Conservation (phyloP, 2,888 invertebrate genomes). For the Nomada fucata region DNA sequence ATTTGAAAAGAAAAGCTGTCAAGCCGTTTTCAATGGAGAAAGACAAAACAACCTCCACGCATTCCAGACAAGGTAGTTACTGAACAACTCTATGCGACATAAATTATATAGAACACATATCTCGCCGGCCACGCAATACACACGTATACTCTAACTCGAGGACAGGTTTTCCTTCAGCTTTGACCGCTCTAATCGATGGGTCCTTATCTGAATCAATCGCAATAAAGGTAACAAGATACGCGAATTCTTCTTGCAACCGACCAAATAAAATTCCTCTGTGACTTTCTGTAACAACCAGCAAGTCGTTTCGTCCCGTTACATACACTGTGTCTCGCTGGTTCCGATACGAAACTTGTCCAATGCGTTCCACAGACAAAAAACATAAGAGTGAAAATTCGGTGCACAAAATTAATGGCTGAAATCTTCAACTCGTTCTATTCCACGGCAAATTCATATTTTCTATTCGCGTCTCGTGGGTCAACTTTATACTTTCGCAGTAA, state of each 20-base stretch:
- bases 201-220: slow-evolving; percentile 50
- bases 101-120: slow-evolving; percentile 41
- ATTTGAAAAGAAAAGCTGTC: neutral
- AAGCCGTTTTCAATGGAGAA: slow-evolving; percentile 10
- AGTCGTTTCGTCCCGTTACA: neutral
- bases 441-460: too few relatives aligned
- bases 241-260: neutral
- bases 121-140: slow-evolving; percentile 16
- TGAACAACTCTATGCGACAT: slow-evolving; percentile 43
- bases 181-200: slow-evolving; percentile 49
- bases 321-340: too few relatives aligned
- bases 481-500: too few relatives aligned
- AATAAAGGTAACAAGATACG: slow-evolving; percentile 43
- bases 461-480: too few relatives aligned
- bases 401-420: too few relatives aligned
- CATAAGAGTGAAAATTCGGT: too few relatives aligned
- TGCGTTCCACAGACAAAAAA: too few relatives aligned
- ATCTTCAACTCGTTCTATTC: too few relatives aligned
- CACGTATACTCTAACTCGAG: slow-evolving; percentile 26
- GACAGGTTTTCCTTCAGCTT: slow-evolving; percentile 55
- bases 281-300: neutral
- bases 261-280: neutral
- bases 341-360: too few relatives aligned
- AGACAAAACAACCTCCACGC: slow-evolving; percentile 65
- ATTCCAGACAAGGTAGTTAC: slow-evolving; percentile 76